Evolutionary conservation across 1,140 invertebrate species (phyloP).

Genomic region (Steinernema khuongi): DNA sequence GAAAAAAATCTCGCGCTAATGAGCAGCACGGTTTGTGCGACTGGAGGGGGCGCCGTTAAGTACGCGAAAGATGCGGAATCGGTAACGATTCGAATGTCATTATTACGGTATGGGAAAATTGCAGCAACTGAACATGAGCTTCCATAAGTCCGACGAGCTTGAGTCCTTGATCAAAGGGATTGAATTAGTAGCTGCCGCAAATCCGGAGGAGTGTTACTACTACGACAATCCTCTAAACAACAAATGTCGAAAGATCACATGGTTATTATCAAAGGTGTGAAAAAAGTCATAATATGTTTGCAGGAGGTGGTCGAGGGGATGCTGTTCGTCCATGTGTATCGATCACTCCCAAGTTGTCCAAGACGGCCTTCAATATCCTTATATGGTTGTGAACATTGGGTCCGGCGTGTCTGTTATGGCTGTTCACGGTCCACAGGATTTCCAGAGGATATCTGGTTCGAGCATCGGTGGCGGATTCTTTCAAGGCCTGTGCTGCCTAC

Average conservation of each 20-base stretch:
- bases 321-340: slow-evolving; percentile 37
- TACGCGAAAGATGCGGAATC: slow-evolving; percentile 87
- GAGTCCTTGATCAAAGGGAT: slow-evolving; percentile 90
- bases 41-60: slow-evolving; percentile 94
- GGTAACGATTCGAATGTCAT: slow-evolving; percentile 62
- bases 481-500: slow-evolving; percentile 84
- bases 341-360: background rate
- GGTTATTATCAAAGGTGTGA: slow-evolving; percentile 48
- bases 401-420: slow-evolving; percentile 91
- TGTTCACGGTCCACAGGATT: slow-evolving; percentile 82
- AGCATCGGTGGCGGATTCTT: slow-evolving; percentile 94
- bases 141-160: slow-evolving; percentile 92
- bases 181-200: slow-evolving; percentile 84
- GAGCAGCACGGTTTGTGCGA: slow-evolving; percentile 91
- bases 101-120: slow-evolving; percentile 41
- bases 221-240: slow-evolving; percentile 75
- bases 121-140: slow-evolving; percentile 83
- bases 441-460: slow-evolving; percentile 86
- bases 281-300: background rate
- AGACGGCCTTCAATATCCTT: slow-evolving; percentile 89
- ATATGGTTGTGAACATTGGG: slow-evolving; percentile 92
- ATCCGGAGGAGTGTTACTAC: slow-evolving; percentile 79
- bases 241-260: slow-evolving; percentile 70
- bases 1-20: slow-evolving; percentile 89
- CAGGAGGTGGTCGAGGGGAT: slow-evolving; percentile 47